These are phyloP conservation scores for Taenioides sp. DNA, from an alignment of 2,797 vertebrate species.

Conservation along the genomic window DNA sequence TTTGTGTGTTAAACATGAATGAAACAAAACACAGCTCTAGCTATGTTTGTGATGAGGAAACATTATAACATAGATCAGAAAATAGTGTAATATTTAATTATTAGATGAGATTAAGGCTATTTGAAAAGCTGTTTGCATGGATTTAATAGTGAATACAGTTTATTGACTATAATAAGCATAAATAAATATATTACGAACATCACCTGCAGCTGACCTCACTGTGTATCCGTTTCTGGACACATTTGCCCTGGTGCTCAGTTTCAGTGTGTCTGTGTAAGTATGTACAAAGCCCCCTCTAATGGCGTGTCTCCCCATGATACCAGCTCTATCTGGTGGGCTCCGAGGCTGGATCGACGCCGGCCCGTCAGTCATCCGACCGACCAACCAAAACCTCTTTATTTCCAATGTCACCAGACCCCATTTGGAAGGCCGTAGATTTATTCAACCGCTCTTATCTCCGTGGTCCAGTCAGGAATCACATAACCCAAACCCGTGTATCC, in stretches of 20 bases:
- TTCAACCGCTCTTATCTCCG: constrained; percentile 79
- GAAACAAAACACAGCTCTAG: too few species aligned
- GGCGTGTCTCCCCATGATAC: constrained; percentile 66
- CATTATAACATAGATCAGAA: too few species aligned
- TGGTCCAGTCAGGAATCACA: constrained; percentile 76
- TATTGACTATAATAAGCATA: neutral
- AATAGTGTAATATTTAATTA: too few species aligned
- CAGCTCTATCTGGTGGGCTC: constrained; percentile 71
- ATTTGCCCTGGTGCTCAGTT: constrained; percentile 7
- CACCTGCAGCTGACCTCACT: neutral
- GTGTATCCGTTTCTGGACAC: neutral
- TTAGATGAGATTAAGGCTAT: too few species aligned
- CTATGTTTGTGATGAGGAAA: too few species aligned
- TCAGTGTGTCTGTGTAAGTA: constrained; percentile 17
- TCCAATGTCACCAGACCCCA: constrained; percentile 79
- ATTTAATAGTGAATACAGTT: neutral
- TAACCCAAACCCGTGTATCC: constrained; percentile 73
- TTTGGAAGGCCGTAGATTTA: constrained; percentile 78
- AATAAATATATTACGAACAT: neutral
- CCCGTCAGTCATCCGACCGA: constrained; percentile 74
- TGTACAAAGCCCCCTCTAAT: constrained; percentile 46
- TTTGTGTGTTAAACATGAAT: too few species aligned
- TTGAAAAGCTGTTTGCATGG: too few species aligned
- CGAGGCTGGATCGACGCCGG: constrained; percentile 67
- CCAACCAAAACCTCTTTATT: constrained; percentile 82